Evolutionary conservation across 1,140 invertebrate species (phyloP), one percentile per base, ranked within the genome.

Genomic region (Babylonia areolata): DNA sequence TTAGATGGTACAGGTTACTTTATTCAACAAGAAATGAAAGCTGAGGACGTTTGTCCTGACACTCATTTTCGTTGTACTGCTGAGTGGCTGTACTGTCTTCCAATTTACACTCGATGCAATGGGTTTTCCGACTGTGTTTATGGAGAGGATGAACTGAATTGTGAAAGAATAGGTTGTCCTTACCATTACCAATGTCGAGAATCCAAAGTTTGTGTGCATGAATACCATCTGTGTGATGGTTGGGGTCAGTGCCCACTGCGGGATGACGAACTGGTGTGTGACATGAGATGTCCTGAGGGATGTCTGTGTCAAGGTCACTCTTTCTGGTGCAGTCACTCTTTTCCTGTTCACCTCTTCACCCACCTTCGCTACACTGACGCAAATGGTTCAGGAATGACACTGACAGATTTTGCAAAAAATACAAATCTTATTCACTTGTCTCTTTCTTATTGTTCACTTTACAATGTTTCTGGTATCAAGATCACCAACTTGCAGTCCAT

Each of bases 51-150:
- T 15, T 64, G 58, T 64, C 58, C 58, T 28, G 58, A 64, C 3
- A 64, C 17, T 20, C 58, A 64, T 64, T 64, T 12, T 20, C 6
- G 28, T 3, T 64, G 58, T 20, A 17, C 58, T 12, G 28, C 58
- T 64, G 20, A 64, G 58, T 64, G 58, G 58, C 58, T 64, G 58
- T 64, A 64, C 58, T 81, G 82, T 42, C 75, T 84, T 33, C 86
- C 82, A 23, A 31, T 84, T 6, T 84, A 82, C 69, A 81, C 82
- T 54, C 81, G 85, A 37, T 86, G 85, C 37, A 86, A 86, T 81
- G 85, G 85, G 5, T 23, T 75, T 42, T 33, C 28, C 15, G 85
- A 64, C 20, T 64, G 58, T 23, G 58, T 64, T 17, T 46, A 64
- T 37, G 64, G 71, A 0, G 85, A 86, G 42, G 85, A 86, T 31